A percentile compares a stretch with the other conserved stretches of the same genome.
Conservation (phyloP, 2,888 invertebrate genomes). For the Drosophila conformis region DNA sequence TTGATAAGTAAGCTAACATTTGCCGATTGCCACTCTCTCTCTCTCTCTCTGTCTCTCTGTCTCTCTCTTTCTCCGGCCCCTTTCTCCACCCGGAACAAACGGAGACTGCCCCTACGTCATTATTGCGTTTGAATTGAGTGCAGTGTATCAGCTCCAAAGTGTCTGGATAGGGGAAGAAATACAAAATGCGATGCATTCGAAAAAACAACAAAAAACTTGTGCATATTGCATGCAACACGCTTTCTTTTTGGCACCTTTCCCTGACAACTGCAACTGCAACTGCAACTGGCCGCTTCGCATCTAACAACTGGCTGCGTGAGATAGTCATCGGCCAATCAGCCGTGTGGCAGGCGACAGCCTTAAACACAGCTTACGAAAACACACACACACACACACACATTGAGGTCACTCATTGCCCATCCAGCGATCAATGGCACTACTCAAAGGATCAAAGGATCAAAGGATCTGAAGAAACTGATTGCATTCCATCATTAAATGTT, state of each 20-base stretch:
- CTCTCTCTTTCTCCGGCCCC: neutral
- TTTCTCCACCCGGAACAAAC: neutral
- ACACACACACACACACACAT: slow-evolving; percentile 29
- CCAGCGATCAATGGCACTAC: slow-evolving; percentile 10
- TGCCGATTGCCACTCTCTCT: neutral
- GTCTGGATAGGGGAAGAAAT: neutral
- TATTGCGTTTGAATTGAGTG: slow-evolving; percentile 32
- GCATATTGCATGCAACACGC: slow-evolving; percentile 64
- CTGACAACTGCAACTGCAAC: neutral
- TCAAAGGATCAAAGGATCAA: neutral
- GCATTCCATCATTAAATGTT: neutral
- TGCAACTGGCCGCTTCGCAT: slow-evolving; percentile 8
- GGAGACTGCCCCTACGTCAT: neutral
- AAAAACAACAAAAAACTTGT: neutral
- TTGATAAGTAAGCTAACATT: slow-evolving; percentile 48
- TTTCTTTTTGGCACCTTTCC: slow-evolving; percentile 40
- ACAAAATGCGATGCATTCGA: neutral
- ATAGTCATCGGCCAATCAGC: slow-evolving; percentile 71
- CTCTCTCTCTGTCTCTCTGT: neutral
- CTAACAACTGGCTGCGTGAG: slow-evolving; percentile 47
- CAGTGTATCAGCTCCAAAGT: slow-evolving; percentile 12
- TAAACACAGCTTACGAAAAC: slow-evolving; percentile 63
- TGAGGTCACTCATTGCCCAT: slow-evolving; percentile 42
- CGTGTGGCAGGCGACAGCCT: slow-evolving; percentile 35
- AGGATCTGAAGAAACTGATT: neutral